Evolutionary conservation across 30 jellyfish, hydroid and myxozoan genomes (phyloP), one percentile per base, ranked within the genome.

Genomic region (Clytia hemisphaerica): DNA sequence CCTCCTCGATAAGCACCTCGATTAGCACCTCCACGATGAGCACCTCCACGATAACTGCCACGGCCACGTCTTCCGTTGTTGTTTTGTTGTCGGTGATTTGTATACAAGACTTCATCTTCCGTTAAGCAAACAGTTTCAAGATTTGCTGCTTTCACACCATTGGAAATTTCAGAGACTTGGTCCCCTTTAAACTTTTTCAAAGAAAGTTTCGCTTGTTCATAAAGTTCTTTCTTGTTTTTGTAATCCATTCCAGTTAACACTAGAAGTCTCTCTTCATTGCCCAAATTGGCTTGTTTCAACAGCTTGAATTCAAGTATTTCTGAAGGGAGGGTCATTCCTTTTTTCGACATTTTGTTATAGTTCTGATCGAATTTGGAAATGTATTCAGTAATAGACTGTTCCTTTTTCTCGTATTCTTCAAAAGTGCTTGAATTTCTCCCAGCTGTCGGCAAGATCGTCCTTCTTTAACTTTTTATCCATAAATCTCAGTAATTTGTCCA

Each of bases 1-100:
- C 67, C 28, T 53, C 46, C 2, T 53, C 67, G 67, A 53, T 53
- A 53, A 37, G 37, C 67, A 53, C n/a, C n/a, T n/a, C n/a, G n/a
- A n/a, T n/a, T n/a, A n/a, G n/a, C n/a, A n/a, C n/a, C n/a, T n/a
- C n/a, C n/a, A n/a, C n/a, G n/a, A n/a, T n/a, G n/a, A n/a, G n/a
- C n/a, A n/a, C n/a, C n/a, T n/a, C n/a, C n/a, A n/a, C n/a, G n/a
- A n/a, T n/a, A n/a, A n/a, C n/a, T n/a, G n/a, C n/a, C n/a, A n/a
- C n/a, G n/a, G n/a, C n/a, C n/a, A n/a, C n/a, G n/a, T n/a, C n/a
- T n/a, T n/a, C n/a, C n/a, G n/a, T n/a, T n/a, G n/a, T n/a, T n/a
- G n/a, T n/a, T n/a, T n/a, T n/a, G n/a, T n/a, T n/a, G n/a, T n/a
- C n/a, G n/a, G n/a, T n/a, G n/a, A n/a, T n/a, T n/a, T n/a, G n/a